Conservation (phyloP, 35 echinoderm and acorn worm species). For the Diadema setosum region DNA sequence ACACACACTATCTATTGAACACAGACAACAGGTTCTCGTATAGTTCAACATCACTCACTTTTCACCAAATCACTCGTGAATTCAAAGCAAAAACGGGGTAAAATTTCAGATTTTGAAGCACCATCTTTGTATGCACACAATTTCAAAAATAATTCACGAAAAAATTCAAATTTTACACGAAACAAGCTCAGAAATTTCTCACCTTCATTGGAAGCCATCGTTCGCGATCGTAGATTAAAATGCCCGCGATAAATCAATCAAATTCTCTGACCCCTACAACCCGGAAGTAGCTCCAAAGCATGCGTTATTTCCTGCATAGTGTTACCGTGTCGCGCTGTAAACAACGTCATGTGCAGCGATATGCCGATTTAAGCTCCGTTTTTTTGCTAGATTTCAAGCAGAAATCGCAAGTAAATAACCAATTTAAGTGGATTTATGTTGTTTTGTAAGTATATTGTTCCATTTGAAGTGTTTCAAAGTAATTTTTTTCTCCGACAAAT, state of each 20-base stretch:
- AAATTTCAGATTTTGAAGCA: not conserved
- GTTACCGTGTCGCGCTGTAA: not conserved
- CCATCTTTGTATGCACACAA: not conserved
- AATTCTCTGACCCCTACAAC: not conserved
- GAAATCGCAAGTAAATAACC: not conserved
- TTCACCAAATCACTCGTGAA: not conserved
- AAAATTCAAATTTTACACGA: not conserved
- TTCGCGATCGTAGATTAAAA: not conserved
- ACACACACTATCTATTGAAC: not conserved
- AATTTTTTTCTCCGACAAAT: not conserved
- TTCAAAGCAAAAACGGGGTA: not conserved
- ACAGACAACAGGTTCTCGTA: not conserved
- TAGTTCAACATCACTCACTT: not conserved
- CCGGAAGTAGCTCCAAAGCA: not conserved
- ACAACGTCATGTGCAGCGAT: not conserved
- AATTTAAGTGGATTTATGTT: too few species aligned
- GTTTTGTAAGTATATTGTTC: too few species aligned
- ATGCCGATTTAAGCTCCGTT: not conserved
- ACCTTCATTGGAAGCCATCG: not conserved
- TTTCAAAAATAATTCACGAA: not conserved
- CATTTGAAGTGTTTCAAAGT: too few species aligned
- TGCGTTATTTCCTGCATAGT: not conserved
- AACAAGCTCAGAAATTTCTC: not conserved
- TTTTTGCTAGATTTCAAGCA: not conserved
- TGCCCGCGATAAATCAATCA: not conserved